These are phyloP conservation scores for Hydrotaea diabolus DNA, from an alignment of 2,888 invertebrate genomes.

Conservation along the genomic window DNA sequence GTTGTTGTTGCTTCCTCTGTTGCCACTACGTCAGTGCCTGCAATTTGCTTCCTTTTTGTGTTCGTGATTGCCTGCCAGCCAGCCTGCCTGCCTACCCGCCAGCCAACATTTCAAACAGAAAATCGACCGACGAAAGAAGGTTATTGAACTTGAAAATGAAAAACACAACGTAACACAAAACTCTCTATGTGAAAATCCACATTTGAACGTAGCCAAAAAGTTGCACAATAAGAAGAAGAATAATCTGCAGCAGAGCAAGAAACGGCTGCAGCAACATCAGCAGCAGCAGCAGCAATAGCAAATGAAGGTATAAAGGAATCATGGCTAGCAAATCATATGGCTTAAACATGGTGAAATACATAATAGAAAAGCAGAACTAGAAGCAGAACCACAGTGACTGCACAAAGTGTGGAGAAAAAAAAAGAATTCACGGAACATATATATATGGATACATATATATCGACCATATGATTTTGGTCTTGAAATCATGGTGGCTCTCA, in stretches of 20 bases:
- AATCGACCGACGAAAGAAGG: slow-evolving; percentile 61
- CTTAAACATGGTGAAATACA: slow-evolving; percentile 53
- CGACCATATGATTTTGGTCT: slow-evolving; percentile 24
- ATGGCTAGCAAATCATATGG: slow-evolving; percentile 55
- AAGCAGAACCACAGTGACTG: background rate
- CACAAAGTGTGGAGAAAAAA: background rate
- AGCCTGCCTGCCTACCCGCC: slow-evolving; percentile 20
- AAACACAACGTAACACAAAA: slow-evolving; percentile 39
- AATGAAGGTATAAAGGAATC: slow-evolving; percentile 36
- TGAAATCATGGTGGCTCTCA: background rate
- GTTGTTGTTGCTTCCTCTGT: too few relatives aligned
- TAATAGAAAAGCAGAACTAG: slow-evolving; percentile 17
- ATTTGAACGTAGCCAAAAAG: slow-evolving; percentile 54
- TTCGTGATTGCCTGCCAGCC: slow-evolving; percentile 2
- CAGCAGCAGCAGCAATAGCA: slow-evolving; percentile 42
- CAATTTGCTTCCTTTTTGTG: slow-evolving; percentile 28
- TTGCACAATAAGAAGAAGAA: slow-evolving; percentile 51
- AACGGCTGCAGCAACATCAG: slow-evolving; percentile 6
- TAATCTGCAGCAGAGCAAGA: slow-evolving; percentile 29
- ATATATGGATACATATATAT: background rate
- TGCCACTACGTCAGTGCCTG: background rate
- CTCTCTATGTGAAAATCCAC: slow-evolving; percentile 36
- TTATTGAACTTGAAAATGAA: slow-evolving; percentile 66
- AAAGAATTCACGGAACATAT: background rate
- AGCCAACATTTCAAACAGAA: slow-evolving; percentile 12